These are phyloP conservation scores for Sphaerophoria taeniata DNA, from an alignment of 2,888 invertebrate genomes.

Conservation along the genomic window DNA sequence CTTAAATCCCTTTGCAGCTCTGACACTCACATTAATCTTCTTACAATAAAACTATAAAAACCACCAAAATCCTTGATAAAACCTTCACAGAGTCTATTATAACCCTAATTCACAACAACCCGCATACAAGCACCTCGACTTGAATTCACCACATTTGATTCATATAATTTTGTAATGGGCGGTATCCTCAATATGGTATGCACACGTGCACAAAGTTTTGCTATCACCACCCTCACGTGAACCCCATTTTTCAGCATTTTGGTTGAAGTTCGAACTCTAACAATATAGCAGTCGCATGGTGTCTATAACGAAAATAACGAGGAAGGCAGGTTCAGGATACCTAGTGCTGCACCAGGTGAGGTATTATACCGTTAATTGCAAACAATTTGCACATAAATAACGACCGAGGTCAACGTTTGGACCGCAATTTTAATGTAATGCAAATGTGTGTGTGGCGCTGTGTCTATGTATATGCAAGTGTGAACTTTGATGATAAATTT, in stretches of 20 bases:
- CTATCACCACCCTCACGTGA: not conserved
- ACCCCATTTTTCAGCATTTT: not conserved
- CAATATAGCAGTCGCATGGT: not conserved
- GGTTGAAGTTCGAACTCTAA: too few species aligned
- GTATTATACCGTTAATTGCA: slow-evolving; percentile 63
- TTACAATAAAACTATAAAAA: too few species aligned
- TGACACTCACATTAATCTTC: slow-evolving; percentile 38
- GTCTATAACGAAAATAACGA: not conserved
- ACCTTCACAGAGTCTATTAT: slow-evolving; percentile 30
- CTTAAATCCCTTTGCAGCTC: slow-evolving; percentile 14
- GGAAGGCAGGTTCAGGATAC: too few species aligned
- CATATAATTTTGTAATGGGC: too few species aligned
- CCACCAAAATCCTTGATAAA: slow-evolving; percentile 27
- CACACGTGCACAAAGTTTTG: slow-evolving; percentile 42
- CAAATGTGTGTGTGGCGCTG: too few species aligned
- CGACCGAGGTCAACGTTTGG: slow-evolving; percentile 55
- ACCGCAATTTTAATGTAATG: slow-evolving; percentile 34
- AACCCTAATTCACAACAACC: slow-evolving; percentile 33
- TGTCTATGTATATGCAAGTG: too few species aligned
- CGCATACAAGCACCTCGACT: not conserved
- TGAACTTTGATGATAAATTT: too few species aligned
- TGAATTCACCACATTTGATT: slow-evolving; percentile 41
- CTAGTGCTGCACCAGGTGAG: slow-evolving; percentile 25
- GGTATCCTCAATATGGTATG: slow-evolving; percentile 39
- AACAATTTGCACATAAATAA: slow-evolving; percentile 61